Conservation (phyloP, 2,113 vertebrate species). For the Proterorhinus semilunaris region DNA sequence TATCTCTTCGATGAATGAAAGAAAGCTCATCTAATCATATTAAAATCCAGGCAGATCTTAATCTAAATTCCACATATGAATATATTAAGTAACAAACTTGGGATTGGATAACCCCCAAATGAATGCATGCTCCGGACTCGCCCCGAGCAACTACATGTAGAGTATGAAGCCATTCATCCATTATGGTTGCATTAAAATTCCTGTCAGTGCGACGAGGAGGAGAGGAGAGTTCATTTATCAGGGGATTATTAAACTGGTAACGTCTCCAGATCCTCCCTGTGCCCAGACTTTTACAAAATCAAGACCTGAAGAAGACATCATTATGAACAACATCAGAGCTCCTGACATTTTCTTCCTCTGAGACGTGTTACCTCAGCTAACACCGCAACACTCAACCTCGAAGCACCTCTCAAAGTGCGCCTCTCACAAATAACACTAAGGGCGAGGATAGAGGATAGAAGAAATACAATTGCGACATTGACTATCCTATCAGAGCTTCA, state of each 20-base stretch:
- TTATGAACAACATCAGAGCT: too few relatives aligned
- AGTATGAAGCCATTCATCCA: background rate
- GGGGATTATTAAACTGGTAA: slow-evolving; percentile 5
- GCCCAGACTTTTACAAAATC: slow-evolving; percentile 10
- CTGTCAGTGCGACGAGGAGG: slow-evolving; percentile 5
- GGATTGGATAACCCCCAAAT: background rate
- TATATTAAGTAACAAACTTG: background rate
- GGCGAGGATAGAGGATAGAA: background rate
- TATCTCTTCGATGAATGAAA: too few relatives aligned
- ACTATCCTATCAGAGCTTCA: background rate
- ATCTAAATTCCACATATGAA: too few relatives aligned
- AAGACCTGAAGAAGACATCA: background rate
- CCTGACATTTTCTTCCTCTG: background rate
- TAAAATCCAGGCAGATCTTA: too few relatives aligned
- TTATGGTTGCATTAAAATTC: background rate
- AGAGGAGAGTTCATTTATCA: background rate
- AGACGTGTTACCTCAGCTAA: background rate
- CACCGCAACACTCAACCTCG: background rate
- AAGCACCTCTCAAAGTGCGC: background rate
- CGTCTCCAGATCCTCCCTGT: background rate
- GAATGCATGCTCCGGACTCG: background rate
- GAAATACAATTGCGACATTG: background rate
- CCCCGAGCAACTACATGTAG: background rate
- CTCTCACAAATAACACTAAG: background rate
- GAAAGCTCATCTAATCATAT: too few relatives aligned